These are phyloP conservation scores for Cataglyphis albicans DNA, from an alignment of 2,888 invertebrate species.

Conservation along the genomic window DNA sequence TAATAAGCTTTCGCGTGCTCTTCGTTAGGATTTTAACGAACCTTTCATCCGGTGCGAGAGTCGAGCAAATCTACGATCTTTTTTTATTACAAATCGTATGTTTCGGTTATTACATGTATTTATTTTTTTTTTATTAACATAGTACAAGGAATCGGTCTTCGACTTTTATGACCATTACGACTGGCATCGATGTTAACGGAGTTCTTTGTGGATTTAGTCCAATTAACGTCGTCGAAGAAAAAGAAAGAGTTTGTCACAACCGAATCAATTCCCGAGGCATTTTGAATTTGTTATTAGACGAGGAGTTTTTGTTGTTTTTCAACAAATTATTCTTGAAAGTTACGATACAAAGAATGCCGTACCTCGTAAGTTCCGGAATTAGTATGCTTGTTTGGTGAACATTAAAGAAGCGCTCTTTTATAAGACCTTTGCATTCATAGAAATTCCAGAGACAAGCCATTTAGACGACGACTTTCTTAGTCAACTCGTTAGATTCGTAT, in stretches of 20 bases:
- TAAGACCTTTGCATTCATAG: neutral
- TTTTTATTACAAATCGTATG: constrained; percentile 3
- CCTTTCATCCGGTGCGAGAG: constrained; percentile 22
- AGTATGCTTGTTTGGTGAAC: constrained; percentile 3
- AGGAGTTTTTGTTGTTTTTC: constrained; percentile 3
- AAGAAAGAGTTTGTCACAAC: constrained; percentile 17
- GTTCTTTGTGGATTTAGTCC: constrained; percentile 9
- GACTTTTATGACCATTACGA: constrained; percentile 6
- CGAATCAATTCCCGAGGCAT: constrained; percentile 14
- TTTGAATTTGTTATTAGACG: neutral
- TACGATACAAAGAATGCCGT: constrained; percentile 26
- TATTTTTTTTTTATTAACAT: neutral
- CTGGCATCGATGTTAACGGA: constrained; percentile 30
- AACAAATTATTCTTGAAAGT: constrained; percentile 48
- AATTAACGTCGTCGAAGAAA: constrained; percentile 36
- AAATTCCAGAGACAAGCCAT: constrained; percentile 37
- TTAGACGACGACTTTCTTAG: constrained; percentile 5
- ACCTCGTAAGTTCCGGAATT: constrained; percentile 19
- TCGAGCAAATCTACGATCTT: neutral
- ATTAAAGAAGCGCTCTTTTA: constrained; percentile 32
- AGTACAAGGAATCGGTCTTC: neutral
- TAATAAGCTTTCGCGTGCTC: constrained; percentile 49
- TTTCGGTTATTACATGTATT: neutral
- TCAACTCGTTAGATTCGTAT: constrained; percentile 28
- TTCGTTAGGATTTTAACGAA: constrained; percentile 56